Conservation (phyloP, 2,113 vertebrate species). For the Carassius auratus region DNA sequence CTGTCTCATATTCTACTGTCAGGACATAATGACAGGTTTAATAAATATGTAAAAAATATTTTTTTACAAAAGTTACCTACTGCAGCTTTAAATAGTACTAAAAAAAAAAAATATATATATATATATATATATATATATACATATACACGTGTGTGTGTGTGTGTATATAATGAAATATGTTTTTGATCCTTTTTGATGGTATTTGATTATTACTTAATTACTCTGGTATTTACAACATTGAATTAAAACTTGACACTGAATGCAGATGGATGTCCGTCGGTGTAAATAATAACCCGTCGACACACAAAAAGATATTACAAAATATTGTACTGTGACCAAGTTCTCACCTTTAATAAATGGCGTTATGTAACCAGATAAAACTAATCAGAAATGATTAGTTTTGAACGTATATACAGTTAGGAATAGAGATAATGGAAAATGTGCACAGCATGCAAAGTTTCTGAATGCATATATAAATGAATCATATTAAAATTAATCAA, state of each 20-base stretch:
- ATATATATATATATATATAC: too few species aligned
- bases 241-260: neutral
- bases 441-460: neutral
- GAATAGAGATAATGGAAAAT: too few species aligned
- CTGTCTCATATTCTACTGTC: too few species aligned
- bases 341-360: neutral
- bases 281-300: neutral
- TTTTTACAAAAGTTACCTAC: too few species aligned
- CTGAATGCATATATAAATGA: neutral
- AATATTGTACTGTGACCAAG: neutral
- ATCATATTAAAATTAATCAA: neutral
- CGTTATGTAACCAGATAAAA: too few species aligned
- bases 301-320: neutral
- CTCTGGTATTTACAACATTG: neutral
- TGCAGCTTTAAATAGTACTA: too few species aligned
- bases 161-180: neutral
- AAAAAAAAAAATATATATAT: too few species aligned
- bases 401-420: too few species aligned
- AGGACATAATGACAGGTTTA: too few species aligned
- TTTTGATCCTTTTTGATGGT: neutral
- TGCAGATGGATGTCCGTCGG: neutral
- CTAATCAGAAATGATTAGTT: too few species aligned
- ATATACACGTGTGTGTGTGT: too few species aligned
- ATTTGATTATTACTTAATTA: neutral
- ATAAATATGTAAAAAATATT: too few species aligned